Evolutionary conservation across 2,888 invertebrate genomes (phyloP), one percentile per base, ranked within the genome.

Genomic region (Oeneis ivallda): DNA sequence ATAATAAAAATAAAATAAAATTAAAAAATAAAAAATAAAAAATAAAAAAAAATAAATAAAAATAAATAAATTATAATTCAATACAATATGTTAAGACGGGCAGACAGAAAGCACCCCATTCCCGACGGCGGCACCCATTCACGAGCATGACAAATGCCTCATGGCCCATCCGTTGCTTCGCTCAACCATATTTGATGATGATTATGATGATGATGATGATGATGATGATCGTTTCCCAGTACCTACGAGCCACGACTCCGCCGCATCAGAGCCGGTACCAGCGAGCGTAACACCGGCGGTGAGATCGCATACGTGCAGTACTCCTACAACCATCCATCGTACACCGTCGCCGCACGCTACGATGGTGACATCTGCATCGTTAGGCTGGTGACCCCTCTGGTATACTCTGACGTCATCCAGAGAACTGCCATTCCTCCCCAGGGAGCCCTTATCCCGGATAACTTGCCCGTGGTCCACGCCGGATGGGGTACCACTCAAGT

Each of bases 151-250:
- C n/a, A n/a, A n/a, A n/a, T n/a, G n/a, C n/a, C n/a, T n/a, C n/a
- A n/a, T n/a, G n/a, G n/a, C n/a, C n/a, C n/a, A n/a, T n/a, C n/a
- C n/a, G n/a, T n/a, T n/a, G n/a, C n/a, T n/a, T n/a, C n/a, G n/a
- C n/a, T n/a, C n/a, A n/a, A n/a, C n/a, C n/a, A n/a, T n/a, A n/a
- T n/a, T n/a, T n/a, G n/a, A n/a, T n/a, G n/a, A n/a, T n/a, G n/a
- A n/a, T n/a, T n/a, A n/a, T n/a, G n/a, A n/a, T n/a, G n/a, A n/a
- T n/a, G n/a, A n/a, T n/a, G n/a, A n/a, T n/a, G n/a, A n/a, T n/a
- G n/a, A n/a, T n/a, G n/a, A n/a, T 26, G 2, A 26, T 26, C 26
- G 5, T 10, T 77, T 60, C 26, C 11, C 41, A 39, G 53, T 6
- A 9, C 8, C n/a, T 34, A n/a, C 34, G 34, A 37, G 1, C 53